Base-by-base conservation (phyloP, 1,140 invertebrate species). In the Trinorchestia longiramus region DNA sequence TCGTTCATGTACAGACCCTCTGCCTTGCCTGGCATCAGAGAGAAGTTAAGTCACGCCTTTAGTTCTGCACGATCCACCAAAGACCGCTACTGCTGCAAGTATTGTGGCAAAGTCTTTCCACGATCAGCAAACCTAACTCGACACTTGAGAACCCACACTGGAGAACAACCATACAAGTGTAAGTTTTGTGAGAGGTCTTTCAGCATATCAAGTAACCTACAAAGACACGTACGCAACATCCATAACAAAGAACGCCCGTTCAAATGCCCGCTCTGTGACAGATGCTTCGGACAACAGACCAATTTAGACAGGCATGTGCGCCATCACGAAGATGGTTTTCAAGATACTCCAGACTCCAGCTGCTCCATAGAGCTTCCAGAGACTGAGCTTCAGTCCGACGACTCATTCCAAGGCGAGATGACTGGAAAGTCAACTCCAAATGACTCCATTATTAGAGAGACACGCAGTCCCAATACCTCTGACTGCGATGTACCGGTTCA, bases 151-250 rank as follows among this genome's bases (percentile, higher is more conserved):
- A 99, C 99, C 0, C 99, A 99, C 97, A 99, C 99, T 0, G 99
- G 99, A 43, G 99, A 99, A 97, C 99, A 99, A 97, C 99, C 99
- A 0, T 99, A 99, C 98, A 99, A 99, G 97, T 99, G 99, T 97
- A 99, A 99, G 97, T 99, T 99, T 97, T 99, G 99, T 97, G 99
- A 99, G 97, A 98, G 99, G 96, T 99, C 99, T 57, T 99, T 99
- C 97, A 99, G 99, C 97, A 99, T 99, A 97, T 99, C 99, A 0
- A 99, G 99, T 91, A 99, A 99, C 97, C 98, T 99, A 45, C 99
- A 99, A 97, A 98, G 99, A 95, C 99, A 99, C 97, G 99, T 99
- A 43, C 98, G 99, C 62, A 99, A 99, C 97, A 99, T 99, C 96
- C 99, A 99, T 97, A 99, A 99, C 97, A 99, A 99, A 97, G 99